A percentile compares a stretch with the other conserved stretches of the same genome.
Conservation (phyloP, 2,113 vertebrate species). For the Pterocles orientalis region DNA sequence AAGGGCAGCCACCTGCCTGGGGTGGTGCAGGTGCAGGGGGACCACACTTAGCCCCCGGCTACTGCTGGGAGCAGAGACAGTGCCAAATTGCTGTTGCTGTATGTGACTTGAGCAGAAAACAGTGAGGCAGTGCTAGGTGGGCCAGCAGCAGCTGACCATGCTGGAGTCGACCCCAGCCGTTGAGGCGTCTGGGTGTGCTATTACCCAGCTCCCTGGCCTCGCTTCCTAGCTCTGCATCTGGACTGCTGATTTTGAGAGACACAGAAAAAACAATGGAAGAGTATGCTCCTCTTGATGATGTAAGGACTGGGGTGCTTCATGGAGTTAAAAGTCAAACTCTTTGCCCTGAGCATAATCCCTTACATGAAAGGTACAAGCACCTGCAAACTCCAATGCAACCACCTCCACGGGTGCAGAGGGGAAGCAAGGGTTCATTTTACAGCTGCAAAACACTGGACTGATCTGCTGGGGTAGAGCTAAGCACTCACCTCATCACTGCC, state of each 20-base stretch:
- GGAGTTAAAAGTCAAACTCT: background rate
- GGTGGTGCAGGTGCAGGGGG: background rate
- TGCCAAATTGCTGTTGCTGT: background rate
- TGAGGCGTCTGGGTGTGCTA: accelerated
- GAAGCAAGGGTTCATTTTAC: background rate
- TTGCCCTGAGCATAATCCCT: background rate
- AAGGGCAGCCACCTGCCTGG: background rate
- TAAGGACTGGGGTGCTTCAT: accelerated
- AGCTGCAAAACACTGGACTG: background rate
- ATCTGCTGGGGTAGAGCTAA: background rate
- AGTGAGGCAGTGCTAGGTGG: background rate
- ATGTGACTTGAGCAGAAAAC: background rate
- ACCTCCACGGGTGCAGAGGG: accelerated
- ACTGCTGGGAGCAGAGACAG: background rate
- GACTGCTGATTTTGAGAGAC: background rate
- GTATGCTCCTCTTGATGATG: background rate
- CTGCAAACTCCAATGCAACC: background rate
- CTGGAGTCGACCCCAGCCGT: background rate
- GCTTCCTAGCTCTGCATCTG: background rate
- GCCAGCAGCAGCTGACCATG: background rate
- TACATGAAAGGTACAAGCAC: accelerated
- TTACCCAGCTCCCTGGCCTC: background rate
- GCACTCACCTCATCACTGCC: background rate
- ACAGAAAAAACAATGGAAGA: background rate
- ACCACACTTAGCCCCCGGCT: background rate